phyloP scores from a whole-genome alignment of 2,113 vertebrate genomes.

The Pterocles burchelli region DNA sequence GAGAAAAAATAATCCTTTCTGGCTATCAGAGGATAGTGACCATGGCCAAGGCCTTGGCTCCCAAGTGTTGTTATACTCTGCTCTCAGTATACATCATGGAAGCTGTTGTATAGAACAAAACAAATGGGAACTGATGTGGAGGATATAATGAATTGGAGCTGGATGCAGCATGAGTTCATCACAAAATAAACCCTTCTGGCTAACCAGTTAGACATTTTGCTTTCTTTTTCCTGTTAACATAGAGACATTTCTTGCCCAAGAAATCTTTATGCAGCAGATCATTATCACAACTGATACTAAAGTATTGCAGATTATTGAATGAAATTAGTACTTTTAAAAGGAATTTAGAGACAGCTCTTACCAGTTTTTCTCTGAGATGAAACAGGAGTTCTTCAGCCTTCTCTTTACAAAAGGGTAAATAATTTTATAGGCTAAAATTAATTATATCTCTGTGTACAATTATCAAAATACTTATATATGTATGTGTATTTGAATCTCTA shows the following conservation, averaged over 20 bases:
- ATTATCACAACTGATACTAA: neutral
- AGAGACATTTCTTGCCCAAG: neutral
- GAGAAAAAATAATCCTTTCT: neutral
- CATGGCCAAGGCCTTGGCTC: neutral
- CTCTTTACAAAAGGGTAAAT: neutral
- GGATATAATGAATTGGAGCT: neutral
- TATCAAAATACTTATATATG: neutral
- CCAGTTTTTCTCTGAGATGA: neutral
- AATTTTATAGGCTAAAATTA: neutral
- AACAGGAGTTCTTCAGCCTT: neutral
- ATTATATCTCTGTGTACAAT: neutral
- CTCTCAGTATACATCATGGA: neutral
- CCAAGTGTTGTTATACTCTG: neutral
- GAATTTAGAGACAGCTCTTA: neutral
- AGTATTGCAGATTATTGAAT: neutral
- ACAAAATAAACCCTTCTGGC: neutral
- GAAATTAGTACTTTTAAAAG: neutral
- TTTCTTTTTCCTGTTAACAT: neutral
- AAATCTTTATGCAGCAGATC: neutral
- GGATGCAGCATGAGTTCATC: neutral
- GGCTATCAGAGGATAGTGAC: neutral
- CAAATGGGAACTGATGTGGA: neutral
- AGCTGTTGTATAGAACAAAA: neutral
- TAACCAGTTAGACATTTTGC: neutral
- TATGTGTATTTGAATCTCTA: neutral